Evolutionary conservation across 2,113 vertebrate species (phyloP).

Genomic region (Lutjanus erythropterus): DNA sequence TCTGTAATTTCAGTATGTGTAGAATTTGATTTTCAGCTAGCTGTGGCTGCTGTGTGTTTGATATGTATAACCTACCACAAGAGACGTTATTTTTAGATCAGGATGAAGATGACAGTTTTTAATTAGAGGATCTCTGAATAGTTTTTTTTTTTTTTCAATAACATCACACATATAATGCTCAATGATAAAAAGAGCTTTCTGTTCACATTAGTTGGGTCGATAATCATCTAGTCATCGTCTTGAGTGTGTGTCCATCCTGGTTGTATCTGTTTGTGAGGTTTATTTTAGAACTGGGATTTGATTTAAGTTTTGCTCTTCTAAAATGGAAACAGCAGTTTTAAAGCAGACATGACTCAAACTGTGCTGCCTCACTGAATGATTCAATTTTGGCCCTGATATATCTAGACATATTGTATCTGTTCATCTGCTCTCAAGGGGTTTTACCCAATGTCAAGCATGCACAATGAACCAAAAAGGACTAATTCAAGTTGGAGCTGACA

Average conservation of each 20-base stretch:
- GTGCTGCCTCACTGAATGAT: slow-evolving; percentile 5
- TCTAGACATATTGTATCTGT: background rate
- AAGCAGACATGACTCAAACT: background rate
- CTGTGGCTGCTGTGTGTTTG: background rate
- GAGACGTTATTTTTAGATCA: background rate
- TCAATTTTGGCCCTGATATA: background rate
- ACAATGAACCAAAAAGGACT: background rate
- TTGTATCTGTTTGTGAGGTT: background rate
- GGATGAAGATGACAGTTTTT: background rate
- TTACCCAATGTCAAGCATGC: background rate
- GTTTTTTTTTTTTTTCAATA: background rate
- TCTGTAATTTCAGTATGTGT: background rate
- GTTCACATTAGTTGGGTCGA: background rate
- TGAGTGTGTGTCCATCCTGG: background rate
- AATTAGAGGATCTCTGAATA: too few species aligned
- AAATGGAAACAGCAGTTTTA: background rate
- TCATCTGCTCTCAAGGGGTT: background rate
- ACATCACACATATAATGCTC: background rate
- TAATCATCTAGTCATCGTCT: background rate
- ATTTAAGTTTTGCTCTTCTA: background rate
- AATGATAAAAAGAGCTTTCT: background rate
- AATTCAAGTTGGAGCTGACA: background rate
- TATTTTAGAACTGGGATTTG: too few species aligned
- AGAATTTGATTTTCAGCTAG: background rate
- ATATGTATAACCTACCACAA: background rate